Percentiles rank a stretch among this genome's conserved stretches.
Evolutionary conservation across 2,797 vertebrate genomes (phyloP).

Genomic region (Rhinogobio ventralis): DNA sequence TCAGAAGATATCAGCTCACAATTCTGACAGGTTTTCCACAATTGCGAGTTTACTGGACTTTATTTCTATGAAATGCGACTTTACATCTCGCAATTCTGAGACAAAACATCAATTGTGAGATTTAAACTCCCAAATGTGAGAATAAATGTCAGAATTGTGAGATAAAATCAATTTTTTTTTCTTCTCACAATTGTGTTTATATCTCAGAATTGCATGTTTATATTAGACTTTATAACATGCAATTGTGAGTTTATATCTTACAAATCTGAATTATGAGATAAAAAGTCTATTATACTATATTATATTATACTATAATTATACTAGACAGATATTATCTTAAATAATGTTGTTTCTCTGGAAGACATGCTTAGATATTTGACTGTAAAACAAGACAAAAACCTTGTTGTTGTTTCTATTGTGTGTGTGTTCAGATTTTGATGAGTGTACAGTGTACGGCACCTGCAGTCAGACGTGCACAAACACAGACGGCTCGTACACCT

Average conservation of each 20-base stretch:
- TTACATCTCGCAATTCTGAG: background rate
- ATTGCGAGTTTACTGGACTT: too few relatives aligned
- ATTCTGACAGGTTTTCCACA: too few relatives aligned
- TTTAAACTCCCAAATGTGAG: too few relatives aligned
- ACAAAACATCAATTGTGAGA: background rate
- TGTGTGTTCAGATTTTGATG: constrained; percentile 87
- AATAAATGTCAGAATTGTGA: too few relatives aligned
- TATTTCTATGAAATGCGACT: background rate
- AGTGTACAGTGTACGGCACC: constrained; percentile 91
- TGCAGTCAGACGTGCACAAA: constrained; percentile 97
- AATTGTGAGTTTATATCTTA: too few relatives aligned
- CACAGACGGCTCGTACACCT: constrained; percentile 87
- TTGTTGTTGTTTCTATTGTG: constrained; percentile 46
- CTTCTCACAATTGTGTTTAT: too few relatives aligned
- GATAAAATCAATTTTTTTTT: too few relatives aligned
- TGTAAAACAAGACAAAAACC: background rate
- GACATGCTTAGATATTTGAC: background rate
- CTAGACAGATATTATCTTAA: background rate
- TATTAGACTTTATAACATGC: too few relatives aligned
- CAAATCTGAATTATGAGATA: too few relatives aligned
- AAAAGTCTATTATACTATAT: too few relatives aligned
- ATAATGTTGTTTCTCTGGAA: background rate
- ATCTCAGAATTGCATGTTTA: too few relatives aligned
- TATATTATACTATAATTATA: too few relatives aligned
- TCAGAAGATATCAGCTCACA: background rate